Conservation (phyloP, 2,888 invertebrate genomes). For the Rotaria socialis region DNA sequence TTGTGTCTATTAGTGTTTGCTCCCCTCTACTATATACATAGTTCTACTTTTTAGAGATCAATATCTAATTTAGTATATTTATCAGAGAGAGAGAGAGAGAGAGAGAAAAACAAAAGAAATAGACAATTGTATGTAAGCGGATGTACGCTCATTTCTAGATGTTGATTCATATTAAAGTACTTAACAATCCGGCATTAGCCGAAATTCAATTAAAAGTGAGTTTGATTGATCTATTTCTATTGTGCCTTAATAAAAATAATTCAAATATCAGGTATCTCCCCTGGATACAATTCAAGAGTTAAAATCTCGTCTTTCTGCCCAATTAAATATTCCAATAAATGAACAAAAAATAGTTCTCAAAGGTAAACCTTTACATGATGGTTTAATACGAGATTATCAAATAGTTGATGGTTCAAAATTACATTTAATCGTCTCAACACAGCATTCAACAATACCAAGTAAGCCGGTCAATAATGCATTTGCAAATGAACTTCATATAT, state of each 20-base stretch:
- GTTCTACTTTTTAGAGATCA: not conserved
- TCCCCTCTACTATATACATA: not conserved
- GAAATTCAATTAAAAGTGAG: not conserved
- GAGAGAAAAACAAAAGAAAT: not conserved
- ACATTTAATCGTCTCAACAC: not conserved
- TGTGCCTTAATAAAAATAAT: not conserved
- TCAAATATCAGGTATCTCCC: not conserved
- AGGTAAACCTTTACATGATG: conserved; percentile 29
- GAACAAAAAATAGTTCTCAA: conserved; percentile 30
- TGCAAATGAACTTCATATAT: not conserved
- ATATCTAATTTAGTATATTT: not conserved
- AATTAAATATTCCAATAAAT: conserved; percentile 19
- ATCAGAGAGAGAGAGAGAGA: not conserved
- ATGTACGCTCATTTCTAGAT: conserved; percentile 1
- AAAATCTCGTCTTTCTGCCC: not conserved
- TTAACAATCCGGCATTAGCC: conserved; percentile 7
- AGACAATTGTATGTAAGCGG: not conserved
- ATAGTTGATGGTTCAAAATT: not conserved
- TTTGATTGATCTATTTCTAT: not conserved
- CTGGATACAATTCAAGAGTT: not conserved
- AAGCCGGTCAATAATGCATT: conserved; percentile 17
- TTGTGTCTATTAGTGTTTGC: not conserved
- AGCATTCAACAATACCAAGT: not conserved
- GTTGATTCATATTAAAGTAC: not conserved
- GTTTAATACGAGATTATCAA: not conserved